Conservation (phyloP, 2,888 invertebrate genomes). For the Epinotia nisella region DNA sequence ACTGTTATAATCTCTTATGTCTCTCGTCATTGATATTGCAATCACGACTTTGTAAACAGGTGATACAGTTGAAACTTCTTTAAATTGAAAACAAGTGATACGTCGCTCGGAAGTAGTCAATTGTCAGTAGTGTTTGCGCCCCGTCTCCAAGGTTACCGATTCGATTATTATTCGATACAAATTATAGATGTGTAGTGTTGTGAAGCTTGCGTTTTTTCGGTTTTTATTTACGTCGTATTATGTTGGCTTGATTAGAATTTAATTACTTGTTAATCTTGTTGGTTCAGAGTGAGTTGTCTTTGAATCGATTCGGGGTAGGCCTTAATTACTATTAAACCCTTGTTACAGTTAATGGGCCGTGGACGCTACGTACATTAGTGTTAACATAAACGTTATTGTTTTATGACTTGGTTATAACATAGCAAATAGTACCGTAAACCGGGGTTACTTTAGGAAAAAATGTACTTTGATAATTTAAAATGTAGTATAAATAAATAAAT, state of each 20-base stretch:
- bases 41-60: neutral
- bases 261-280: neutral
- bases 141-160: constrained; percentile 75
- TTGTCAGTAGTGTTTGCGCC: constrained; percentile 74
- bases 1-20: neutral
- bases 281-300: neutral
- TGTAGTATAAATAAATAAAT: too few relatives aligned
- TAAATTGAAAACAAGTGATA: neutral
- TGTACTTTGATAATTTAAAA: too few relatives aligned
- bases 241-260: neutral
- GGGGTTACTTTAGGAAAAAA: too few relatives aligned
- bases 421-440: too few relatives aligned
- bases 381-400: too few relatives aligned
- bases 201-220: neutral
- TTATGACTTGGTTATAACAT: too few relatives aligned
- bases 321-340: constrained; percentile 11
- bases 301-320: neutral
- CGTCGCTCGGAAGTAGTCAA: constrained; percentile 57
- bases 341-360: neutral
- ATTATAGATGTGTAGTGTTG: constrained; percentile 18
- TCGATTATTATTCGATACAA: constrained; percentile 59
- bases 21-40: neutral
- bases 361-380: neutral
- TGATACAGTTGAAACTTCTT: neutral
- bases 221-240: constrained; percentile 6